Conservation (phyloP, 2,888 invertebrate species). For the Sycophila texana region DNA sequence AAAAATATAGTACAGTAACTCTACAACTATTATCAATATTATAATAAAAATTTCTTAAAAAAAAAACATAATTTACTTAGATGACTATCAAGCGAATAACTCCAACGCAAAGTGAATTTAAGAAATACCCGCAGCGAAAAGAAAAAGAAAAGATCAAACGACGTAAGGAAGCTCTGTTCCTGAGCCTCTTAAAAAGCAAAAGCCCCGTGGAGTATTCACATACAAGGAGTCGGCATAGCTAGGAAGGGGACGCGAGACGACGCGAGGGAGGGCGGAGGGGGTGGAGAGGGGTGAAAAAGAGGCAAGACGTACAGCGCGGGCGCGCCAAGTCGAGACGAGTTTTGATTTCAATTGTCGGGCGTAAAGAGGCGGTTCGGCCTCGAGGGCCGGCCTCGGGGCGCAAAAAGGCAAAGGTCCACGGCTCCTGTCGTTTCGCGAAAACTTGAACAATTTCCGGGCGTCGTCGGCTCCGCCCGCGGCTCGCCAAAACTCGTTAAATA, state of each 20-base stretch:
- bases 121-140: not conserved
- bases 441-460: slow-evolving; percentile 71
- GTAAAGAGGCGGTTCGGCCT: slow-evolving; percentile 8
- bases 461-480: slow-evolving; percentile 61
- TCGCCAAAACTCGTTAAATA: slow-evolving; percentile 70
- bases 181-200: slow-evolving; percentile 30
- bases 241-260: not conserved
- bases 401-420: slow-evolving; percentile 33
- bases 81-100: too few relatives aligned
- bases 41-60: too few relatives aligned
- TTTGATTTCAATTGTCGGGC: slow-evolving; percentile 65
- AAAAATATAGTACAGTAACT: too few relatives aligned
- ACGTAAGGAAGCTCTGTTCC: slow-evolving; percentile 32
- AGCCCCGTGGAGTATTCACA: not conserved
- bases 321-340: slow-evolving; percentile 50
- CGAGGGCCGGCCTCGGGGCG: slow-evolving; percentile 25
- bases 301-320: slow-evolving; percentile 53
- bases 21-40: too few relatives aligned
- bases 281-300: slow-evolving; percentile 15
- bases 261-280: too few relatives aligned
- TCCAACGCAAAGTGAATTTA: too few relatives aligned
- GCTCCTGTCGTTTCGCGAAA: slow-evolving; percentile 59
- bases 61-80: too few relatives aligned
- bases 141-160: not conserved
- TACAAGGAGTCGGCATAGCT: not conserved